These are phyloP conservation scores for Eristalis pertinax DNA, from an alignment of 2,888 invertebrate species.

Conservation along the genomic window DNA sequence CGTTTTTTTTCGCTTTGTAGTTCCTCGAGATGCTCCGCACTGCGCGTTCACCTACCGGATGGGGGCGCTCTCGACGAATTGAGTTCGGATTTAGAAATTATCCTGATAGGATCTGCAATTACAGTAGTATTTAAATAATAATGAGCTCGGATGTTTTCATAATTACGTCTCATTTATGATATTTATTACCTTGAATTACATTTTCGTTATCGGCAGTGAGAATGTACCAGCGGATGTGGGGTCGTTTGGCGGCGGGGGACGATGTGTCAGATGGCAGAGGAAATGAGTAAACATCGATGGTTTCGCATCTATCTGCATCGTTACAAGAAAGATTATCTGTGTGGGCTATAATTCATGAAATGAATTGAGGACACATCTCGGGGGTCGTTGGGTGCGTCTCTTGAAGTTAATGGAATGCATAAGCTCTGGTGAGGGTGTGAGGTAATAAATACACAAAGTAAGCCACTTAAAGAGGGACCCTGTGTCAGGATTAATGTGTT, in stretches of 20 bases:
- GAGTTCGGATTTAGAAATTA: slow-evolving; percentile 54
- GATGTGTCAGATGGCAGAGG: not conserved
- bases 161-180: slow-evolving; percentile 58
- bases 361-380: not conserved
- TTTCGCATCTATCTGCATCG: not conserved
- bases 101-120: slow-evolving; percentile 64
- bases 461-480: not conserved
- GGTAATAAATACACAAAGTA: not conserved
- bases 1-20: not conserved
- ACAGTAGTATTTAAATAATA: slow-evolving; percentile 64
- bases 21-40: not conserved
- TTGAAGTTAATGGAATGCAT: not conserved
- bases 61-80: slow-evolving; percentile 14
- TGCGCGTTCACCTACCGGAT: not conserved
- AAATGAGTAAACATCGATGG: not conserved
- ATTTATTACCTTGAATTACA: slow-evolving; percentile 53
- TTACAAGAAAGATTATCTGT: not conserved
- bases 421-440: not conserved
- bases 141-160: slow-evolving; percentile 57
- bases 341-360: not conserved
- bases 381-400: not conserved
- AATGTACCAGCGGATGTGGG: not conserved
- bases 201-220: slow-evolving; percentile 26
- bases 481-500: not conserved
- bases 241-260: not conserved